Conservation (phyloP, 1,140 invertebrate species). For the Bombus pyrosoma region DNA sequence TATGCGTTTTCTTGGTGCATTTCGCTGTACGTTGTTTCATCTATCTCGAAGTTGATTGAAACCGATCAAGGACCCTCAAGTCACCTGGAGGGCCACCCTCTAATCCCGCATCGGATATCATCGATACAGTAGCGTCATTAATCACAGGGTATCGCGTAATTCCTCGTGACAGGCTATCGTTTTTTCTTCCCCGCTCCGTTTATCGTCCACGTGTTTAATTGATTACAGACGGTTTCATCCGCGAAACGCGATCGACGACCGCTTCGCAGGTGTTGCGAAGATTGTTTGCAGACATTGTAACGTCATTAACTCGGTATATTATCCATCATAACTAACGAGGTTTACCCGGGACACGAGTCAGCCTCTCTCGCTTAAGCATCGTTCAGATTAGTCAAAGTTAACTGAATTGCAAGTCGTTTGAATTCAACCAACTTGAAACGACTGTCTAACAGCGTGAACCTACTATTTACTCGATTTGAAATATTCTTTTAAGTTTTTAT, state of each 20-base stretch:
- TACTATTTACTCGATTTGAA: no score
- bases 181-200: slow-evolving; percentile 25
- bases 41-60: neutral
- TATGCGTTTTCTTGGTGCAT: no score
- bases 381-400: neutral
- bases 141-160: slow-evolving; percentile 43
- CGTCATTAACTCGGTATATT: slow-evolving; percentile 28
- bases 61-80: neutral
- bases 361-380: neutral
- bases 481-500: no score
- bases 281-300: slow-evolving; percentile 27
- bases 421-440: neutral
- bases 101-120: slow-evolving; percentile 22
- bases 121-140: slow-evolving; percentile 26
- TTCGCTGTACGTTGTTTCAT: neutral
- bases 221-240: slow-evolving; percentile 4
- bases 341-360: neutral
- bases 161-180: slow-evolving; percentile 23
- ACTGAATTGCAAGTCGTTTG: neutral
- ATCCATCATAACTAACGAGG: slow-evolving; percentile 37
- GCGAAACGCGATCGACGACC: slow-evolving; percentile 22
- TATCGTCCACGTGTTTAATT: slow-evolving; percentile 27
- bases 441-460: neutral
- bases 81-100: slow-evolving; percentile 12
- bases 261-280: slow-evolving; percentile 19